Conservation (phyloP, 2,888 invertebrate genomes). For the Epistrophella euchroma region DNA sequence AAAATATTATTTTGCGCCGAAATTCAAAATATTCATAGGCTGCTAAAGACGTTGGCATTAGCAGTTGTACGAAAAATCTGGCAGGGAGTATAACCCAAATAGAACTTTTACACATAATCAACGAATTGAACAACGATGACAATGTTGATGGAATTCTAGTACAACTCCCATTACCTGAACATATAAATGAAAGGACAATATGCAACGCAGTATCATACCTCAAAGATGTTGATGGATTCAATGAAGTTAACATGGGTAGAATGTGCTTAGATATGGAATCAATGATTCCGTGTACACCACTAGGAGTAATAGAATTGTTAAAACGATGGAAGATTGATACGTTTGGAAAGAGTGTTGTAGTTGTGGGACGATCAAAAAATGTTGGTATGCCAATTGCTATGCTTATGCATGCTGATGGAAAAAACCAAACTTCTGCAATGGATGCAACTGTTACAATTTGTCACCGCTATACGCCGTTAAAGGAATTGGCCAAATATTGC, state of each 20-base stretch:
- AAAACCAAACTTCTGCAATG: constrained; percentile 88
- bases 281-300: constrained; percentile 90
- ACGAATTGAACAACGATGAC: constrained; percentile 87
- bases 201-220: constrained; percentile 90
- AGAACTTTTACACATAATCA: constrained; percentile 87
- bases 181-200: constrained; percentile 87
- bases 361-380: constrained; percentile 94
- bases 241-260: constrained; percentile 91
- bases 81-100: constrained; percentile 86
- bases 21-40: constrained; percentile 78
- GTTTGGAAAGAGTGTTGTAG: constrained; percentile 92
- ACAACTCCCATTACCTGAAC: constrained; percentile 90
- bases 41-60: constrained; percentile 86
- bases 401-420: constrained; percentile 90
- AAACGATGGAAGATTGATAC: constrained; percentile 87
- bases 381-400: constrained; percentile 94
- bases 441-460: constrained; percentile 95
- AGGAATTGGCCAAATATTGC: constrained; percentile 88
- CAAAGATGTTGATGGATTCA: constrained; percentile 96
- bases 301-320: constrained; percentile 85
- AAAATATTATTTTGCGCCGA: background rate
- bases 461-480: constrained; percentile 91
- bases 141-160: constrained; percentile 92
- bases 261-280: constrained; percentile 88
- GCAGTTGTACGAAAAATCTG: constrained; percentile 87